A percentile compares a stretch with the other conserved stretches of the same genome.
These are phyloP conservation scores for Aldabrachelys gigantea DNA, from an alignment of 2,113 vertebrate genomes.

Conservation along the genomic window DNA sequence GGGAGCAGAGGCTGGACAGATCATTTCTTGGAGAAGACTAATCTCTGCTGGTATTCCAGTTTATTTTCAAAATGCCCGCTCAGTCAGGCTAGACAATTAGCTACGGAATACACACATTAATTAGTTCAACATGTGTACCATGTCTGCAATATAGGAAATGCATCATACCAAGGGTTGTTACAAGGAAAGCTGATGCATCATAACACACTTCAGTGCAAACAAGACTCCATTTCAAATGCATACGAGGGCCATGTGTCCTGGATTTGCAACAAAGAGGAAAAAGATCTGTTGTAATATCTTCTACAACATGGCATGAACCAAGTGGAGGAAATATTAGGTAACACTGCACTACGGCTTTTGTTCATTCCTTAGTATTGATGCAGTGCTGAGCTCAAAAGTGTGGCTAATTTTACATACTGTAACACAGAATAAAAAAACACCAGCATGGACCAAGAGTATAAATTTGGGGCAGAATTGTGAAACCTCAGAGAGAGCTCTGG, in stretches of 20 bases:
- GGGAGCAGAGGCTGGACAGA: background rate
- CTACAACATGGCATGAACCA: background rate
- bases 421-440: background rate
- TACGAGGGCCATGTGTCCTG: background rate
- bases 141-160: slow-evolving; percentile 12
- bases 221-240: background rate
- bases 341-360: accelerated
- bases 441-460: background rate
- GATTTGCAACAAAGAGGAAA: background rate
- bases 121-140: background rate
- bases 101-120: background rate
- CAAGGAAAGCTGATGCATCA: background rate
- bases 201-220: background rate
- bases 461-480: background rate
- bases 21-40: background rate
- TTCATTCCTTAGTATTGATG: accelerated
- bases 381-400: background rate
- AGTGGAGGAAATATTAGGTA: background rate
- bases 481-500: background rate
- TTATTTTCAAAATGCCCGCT: accelerated
- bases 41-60: background rate
- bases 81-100: background rate
- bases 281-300: background rate
- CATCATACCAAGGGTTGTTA: accelerated
- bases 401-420: background rate